Evolutionary conservation across 1,140 invertebrate genomes (phyloP).

Genomic region (Macrocentrus cingulum): DNA sequence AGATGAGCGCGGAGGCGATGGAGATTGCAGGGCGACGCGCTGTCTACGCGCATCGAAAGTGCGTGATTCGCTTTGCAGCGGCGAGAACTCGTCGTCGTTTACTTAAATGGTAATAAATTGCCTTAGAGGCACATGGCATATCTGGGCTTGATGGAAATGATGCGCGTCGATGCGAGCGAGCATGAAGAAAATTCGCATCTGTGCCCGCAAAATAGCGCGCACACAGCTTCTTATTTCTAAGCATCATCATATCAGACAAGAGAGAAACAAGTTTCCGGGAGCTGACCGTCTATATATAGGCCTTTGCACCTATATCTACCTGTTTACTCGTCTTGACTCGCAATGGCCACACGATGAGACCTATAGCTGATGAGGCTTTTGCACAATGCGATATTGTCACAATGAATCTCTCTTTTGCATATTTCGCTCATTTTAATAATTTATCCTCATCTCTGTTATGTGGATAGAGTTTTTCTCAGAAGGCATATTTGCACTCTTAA

Average conservation of each 20-base stretch:
- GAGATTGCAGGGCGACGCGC: conserved; percentile 32
- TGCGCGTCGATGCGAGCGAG: too few species aligned
- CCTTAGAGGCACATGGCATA: too few species aligned
- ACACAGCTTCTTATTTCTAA: background rate
- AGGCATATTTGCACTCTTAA: background rate
- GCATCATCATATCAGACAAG: background rate
- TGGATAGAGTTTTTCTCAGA: conserved; percentile 12
- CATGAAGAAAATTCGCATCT: too few species aligned
- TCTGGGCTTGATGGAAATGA: too few species aligned
- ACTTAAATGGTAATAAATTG: background rate
- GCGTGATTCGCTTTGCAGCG: conserved; percentile 2
- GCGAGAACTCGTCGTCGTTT: conserved; percentile 7
- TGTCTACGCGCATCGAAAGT: conserved; percentile 28
- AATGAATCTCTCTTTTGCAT: too few species aligned
- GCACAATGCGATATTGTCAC: too few species aligned
- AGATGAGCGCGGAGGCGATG: too few species aligned
- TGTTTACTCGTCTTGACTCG: conserved; percentile 17
- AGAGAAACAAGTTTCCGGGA: conserved; percentile 20
- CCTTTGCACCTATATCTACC: conserved; percentile 9
- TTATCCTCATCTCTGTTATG: too few species aligned
- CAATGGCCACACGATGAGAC: too few species aligned
- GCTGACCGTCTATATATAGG: conserved; percentile 15
- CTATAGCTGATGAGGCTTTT: too few species aligned
- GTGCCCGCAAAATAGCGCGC: too few species aligned
- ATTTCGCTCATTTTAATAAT: too few species aligned